Evolutionary conservation across 2,113 vertebrate species (phyloP).

Genomic region (Taxidea taxus): DNA sequence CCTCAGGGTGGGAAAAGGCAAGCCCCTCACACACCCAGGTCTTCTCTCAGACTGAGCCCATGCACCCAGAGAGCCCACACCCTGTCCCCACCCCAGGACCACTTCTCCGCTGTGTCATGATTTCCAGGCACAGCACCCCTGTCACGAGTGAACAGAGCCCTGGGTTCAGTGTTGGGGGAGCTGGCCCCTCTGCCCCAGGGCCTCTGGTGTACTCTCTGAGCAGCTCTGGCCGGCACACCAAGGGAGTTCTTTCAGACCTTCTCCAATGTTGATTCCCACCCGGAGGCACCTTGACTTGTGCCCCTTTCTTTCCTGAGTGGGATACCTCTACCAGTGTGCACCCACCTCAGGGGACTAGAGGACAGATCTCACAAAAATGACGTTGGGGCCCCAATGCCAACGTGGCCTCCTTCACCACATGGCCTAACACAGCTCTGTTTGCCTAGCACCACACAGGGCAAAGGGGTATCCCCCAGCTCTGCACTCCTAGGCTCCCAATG

Average conservation of each 20-base stretch:
- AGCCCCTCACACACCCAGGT: fast-evolving
- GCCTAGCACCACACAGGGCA: fast-evolving
- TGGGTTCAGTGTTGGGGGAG: background rate
- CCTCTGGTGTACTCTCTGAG: background rate
- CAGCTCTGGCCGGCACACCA: fast-evolving
- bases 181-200: fast-evolving
- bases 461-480: fast-evolving
- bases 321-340: background rate
- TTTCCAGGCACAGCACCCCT: background rate
- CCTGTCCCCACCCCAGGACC: fast-evolving
- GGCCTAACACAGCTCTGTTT: background rate
- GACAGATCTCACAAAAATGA: background rate
- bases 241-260: background rate
- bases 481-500: fast-evolving
- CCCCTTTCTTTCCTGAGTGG: background rate
- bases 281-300: background rate
- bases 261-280: background rate
- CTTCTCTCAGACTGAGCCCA: fast-evolving
- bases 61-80: background rate
- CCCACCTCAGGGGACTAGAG: background rate
- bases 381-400: background rate
- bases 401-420: fast-evolving
- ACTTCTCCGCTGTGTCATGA: background rate
- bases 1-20: background rate
- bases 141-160: background rate